Evolutionary conservation across 2,113 vertebrate genomes (phyloP), one percentile per base, ranked within the genome.

Genomic region (Verasper variegatus): DNA sequence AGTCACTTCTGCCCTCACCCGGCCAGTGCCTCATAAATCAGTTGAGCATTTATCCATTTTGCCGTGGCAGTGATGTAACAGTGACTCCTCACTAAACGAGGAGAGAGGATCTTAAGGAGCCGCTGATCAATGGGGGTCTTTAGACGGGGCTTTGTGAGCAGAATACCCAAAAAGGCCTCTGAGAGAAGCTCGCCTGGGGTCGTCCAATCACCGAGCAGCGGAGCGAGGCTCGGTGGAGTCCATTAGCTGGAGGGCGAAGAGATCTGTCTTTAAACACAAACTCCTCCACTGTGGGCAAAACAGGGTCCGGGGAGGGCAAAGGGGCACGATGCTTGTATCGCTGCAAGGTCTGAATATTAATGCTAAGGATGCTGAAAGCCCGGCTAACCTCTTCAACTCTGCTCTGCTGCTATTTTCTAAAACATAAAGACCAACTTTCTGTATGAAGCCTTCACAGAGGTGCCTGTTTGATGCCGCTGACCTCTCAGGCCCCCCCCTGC

Each of bases 81-180:
- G 79, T 87, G 58, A 67, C 74, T 72, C 65, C 79, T 76, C 66
- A n/a, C 83, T 72, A 11, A 72, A 82, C 1, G 51, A 72, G 51
- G 71, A 58, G 81, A 79, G 80, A 71, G 62, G 76, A 82, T 88
- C 83, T 84, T 74, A 79, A 89, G 78, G 80, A 87, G 79, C 72
- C 14, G 17, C 74, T 84, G 88, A 93, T 90, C 92, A 91, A 91
- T 88, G 88, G 86, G 76, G 83, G 84, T 82, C 90, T 90, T 92
- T 82, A 88, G 74, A 74, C 67, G 5, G 61, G 14, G 60, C 47
- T 68, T 74, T 88, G 84, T 91, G 92, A 79, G 60, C 65, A 49
- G 87, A 89, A 90, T 89, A 91, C 76, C 73, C 57, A 88, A 74
- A 71, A 78, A 62, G 78, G 68, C 78, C 20, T 52, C 56, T 78